phyloP scores from a whole-genome alignment of 2,888 invertebrate genomes.

The Atethmia centrago region DNA sequence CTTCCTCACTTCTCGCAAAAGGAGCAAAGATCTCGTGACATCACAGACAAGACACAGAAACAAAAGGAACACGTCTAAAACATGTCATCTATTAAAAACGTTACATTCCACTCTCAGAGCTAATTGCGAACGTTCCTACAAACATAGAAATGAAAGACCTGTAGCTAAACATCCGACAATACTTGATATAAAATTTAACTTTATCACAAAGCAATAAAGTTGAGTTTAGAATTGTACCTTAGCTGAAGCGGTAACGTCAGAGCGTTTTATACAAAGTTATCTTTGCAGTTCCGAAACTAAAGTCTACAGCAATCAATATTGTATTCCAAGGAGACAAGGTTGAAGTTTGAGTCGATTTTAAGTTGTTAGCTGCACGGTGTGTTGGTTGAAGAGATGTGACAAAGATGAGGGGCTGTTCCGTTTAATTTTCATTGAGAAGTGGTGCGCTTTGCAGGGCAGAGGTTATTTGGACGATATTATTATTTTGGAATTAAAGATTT shows the following conservation, averaged over 20 bases:
- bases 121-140: conserved; percentile 82
- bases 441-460: conserved; percentile 64
- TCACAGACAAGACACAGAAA: conserved; percentile 56
- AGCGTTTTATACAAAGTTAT: conserved; percentile 34
- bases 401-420: conserved; percentile 82
- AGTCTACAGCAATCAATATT: not conserved
- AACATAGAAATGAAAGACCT: conserved; percentile 80
- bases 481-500: conserved; percentile 28
- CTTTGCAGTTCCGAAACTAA: conserved; percentile 20
- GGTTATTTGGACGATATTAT: conserved; percentile 53
- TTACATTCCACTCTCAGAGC: conserved; percentile 75
- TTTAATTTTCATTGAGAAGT: conserved; percentile 86
- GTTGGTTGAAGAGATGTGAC: conserved; percentile 73
- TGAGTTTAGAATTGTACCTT: conserved; percentile 52
- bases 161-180: conserved; percentile 58
- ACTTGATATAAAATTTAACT: conserved; percentile 30
- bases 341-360: conserved; percentile 14
- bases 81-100: conserved; percentile 72
- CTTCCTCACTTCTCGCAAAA: conserved; percentile 19
- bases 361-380: conserved; percentile 16
- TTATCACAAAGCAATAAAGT: conserved; percentile 54
- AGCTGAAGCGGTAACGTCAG: conserved; percentile 28
- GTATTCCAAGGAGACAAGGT: conserved; percentile 46
- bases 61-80: conserved; percentile 64
- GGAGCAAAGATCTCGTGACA: conserved; percentile 36